Evolutionary conservation across 92 coral and sea anemone species (phyloP), one percentile per base, ranked within the genome.

Genomic region (Phymanthus crucifer): DNA sequence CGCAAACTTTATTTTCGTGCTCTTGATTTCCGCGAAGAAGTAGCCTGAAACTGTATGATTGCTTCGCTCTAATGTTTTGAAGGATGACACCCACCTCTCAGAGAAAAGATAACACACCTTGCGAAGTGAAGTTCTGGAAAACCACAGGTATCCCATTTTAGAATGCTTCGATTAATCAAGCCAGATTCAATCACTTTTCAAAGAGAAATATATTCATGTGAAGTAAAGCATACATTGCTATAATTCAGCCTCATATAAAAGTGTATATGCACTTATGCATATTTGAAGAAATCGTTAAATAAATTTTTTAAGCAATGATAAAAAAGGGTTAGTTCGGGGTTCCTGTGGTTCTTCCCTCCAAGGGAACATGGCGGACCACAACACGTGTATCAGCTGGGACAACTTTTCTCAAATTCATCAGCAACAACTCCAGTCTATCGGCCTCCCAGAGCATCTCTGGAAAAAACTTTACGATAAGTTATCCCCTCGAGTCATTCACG

Each of bases 371-470:
- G 83, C 75, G 24, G 87, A 71, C 70, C 80, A 71, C 89, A 80
- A 74, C 90, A 87, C 88, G 92, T 87, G 92, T 77, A 80, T 92
- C 54, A 78, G 86, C 46, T 87, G 88, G 92, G 94, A 92, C 38
- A 90, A 90, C 72, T 92, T 92, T 78, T 74, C 82, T 17, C 82
- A 94, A 57, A 52, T 92, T 32, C 94, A 92, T 73, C 68, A 87
- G 73, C 86, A 90, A 40, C 97, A 92, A 80, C 89, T 92, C 31
- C 92, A 74, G 6, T 89, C 93, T 46, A 83, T 90, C 72, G 97
- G 97, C 50, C 81, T 92, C 40, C 97, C 97, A n/a, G 88, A 87
- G 16, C 61, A 40, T 17, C 82, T 92, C 40, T 92, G 97, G 97
- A 79, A 85, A 69, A 77, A 82, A 12, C 90, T 92, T 46, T 89